Evolutionary conservation across 2,888 invertebrate genomes (phyloP).

Genomic region (Endotricha flammealis): DNA sequence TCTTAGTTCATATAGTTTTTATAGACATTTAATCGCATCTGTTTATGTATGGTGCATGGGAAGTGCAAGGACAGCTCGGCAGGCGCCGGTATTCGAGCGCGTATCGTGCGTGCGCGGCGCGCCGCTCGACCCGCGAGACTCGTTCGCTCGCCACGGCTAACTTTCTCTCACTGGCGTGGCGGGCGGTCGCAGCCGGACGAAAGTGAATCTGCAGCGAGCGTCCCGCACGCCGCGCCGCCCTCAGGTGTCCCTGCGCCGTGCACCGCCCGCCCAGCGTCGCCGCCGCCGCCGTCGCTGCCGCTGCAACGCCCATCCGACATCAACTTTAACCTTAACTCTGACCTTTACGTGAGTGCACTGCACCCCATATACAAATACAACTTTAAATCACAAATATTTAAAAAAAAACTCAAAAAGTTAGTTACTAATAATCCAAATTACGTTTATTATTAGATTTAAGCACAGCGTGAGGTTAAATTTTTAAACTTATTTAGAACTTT

Average conservation of each 20-base stretch:
- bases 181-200: constrained; percentile 69
- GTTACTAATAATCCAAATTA: too few relatives aligned
- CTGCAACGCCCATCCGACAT: constrained; percentile 61
- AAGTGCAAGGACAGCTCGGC: constrained; percentile 45
- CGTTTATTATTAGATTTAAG: too few relatives aligned
- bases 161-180: constrained; percentile 78
- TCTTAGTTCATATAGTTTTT: constrained; percentile 26
- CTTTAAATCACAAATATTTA: constrained; percentile 25
- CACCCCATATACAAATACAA: constrained; percentile 35
- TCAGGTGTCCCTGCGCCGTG: constrained; percentile 55
- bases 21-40: constrained; percentile 44
- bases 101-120: constrained; percentile 61
- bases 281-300: constrained; percentile 33
- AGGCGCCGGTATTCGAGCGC: constrained; percentile 40
- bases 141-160: constrained; percentile 76
- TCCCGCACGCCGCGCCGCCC: constrained; percentile 39
- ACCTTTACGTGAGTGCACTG: constrained; percentile 70
- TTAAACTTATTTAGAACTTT: too few relatives aligned
- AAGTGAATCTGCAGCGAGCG: constrained; percentile 75
- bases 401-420: too few relatives aligned
- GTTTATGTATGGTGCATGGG: constrained; percentile 37
- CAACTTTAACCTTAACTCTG: constrained; percentile 75
- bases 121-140: constrained; percentile 69
- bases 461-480: too few relatives aligned
- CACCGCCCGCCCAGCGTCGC: constrained; percentile 37